Conservation (phyloP, 2,797 vertebrate species). For the Falco berigora region DNA sequence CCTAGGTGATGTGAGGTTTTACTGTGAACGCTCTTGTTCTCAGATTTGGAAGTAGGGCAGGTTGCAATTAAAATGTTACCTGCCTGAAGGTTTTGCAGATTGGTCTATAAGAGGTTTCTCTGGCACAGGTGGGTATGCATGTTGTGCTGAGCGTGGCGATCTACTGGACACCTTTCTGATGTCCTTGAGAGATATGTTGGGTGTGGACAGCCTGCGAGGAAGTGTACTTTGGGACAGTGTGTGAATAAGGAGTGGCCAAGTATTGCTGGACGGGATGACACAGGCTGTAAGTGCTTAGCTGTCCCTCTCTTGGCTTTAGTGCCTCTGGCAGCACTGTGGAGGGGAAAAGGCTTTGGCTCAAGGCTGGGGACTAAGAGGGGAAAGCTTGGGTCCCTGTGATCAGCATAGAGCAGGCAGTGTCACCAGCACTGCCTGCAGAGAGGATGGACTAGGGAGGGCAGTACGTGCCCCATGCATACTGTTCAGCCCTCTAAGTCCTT, state of each 20-base stretch:
- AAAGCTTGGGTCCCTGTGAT: not conserved
- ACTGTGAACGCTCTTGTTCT: not conserved
- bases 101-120: not conserved
- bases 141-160: not conserved
- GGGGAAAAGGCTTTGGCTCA: not conserved
- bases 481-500: not conserved
- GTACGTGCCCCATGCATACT: rapidly evolving
- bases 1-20: not conserved
- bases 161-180: not conserved
- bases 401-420: not conserved
- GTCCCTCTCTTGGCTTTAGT: not conserved
- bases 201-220: not conserved
- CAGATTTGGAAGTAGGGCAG: not conserved
- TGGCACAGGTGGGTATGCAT: not conserved
- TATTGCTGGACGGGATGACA: not conserved
- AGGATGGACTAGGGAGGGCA: too few species aligned
- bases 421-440: not conserved
- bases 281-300: not conserved
- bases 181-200: not conserved
- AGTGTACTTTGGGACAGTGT: not conserved
- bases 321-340: not conserved
- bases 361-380: not conserved
- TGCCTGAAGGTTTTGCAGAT: not conserved
- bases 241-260: not conserved
- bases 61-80: not conserved